Evolutionary conservation across 2,888 invertebrate genomes (phyloP), one percentile per base, ranked within the genome.

Genomic region (Enoplolaimus lenunculus): DNA sequence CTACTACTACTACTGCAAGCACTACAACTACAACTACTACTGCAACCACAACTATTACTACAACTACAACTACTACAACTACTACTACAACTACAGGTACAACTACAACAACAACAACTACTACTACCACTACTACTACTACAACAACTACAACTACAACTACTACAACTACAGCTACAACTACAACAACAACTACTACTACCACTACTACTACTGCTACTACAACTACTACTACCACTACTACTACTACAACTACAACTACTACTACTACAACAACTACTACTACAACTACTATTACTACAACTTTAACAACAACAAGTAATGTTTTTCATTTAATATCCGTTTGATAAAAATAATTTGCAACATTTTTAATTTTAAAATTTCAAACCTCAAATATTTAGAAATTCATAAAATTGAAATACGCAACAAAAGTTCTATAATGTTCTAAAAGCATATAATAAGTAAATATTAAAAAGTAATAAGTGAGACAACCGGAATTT

Each of bases 1-100:
- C 69, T 68, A 69, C 68, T 69, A 69, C 68, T 68, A 69, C 68
- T 69, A 69, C 69, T 69, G 68, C 69, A 68, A 69, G 68, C 28
- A 69, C 69, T 69, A 69, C 69, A 68, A 69, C 69, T 26, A 69
- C 69, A 68, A 69, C 68, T 69, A 69, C 69, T 26, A 69, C 69
- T 69, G 68, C 28, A n/a, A 69, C 68, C 29, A 69, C 69, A n/a
- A 69, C 68, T 69, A 69, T 68, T 68, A 69, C 69, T 69, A 69
- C 68, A n/a, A 69, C 69, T 68, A 69, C 69, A 28, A 69, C 68
- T 68, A 69, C 69, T 69, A 69, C 69, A 68, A 69, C 69, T 13
- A 69, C 69, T 69, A 69, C 69, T 69, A 69, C 68, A 68, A 68
- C 69, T 68, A 68, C 13, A 21, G 68, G 68, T 68, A 68, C 68